These are phyloP conservation scores for Hoplostethus atlanticus DNA, from an alignment of 2,797 vertebrate species.

Conservation along the genomic window DNA sequence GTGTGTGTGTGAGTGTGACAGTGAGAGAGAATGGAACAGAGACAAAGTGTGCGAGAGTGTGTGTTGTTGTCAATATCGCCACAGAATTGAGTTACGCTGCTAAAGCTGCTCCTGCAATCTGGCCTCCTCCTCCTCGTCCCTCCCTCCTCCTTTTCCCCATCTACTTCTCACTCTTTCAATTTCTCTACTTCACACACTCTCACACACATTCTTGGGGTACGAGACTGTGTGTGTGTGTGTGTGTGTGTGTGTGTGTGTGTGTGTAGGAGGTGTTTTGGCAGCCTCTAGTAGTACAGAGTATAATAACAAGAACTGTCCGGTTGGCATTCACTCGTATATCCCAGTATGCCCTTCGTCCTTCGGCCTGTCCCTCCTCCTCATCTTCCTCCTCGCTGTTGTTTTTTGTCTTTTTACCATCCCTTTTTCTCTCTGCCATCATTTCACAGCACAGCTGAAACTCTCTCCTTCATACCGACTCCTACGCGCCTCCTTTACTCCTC, in stretches of 20 bases:
- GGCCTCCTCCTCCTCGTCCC: conserved; percentile 43
- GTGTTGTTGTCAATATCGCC: conserved; percentile 36
- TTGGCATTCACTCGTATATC: conserved; percentile 69
- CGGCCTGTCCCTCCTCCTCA: conserved; percentile 40
- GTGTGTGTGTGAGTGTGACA: conserved; percentile 12
- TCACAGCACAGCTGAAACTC: conserved; percentile 78
- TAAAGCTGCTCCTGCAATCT: conserved; percentile 63
- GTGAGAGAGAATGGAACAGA: conserved; percentile 2
- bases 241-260: conserved; percentile 40
- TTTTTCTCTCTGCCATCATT: conserved; percentile 58
- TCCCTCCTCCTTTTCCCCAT: conserved; percentile 18
- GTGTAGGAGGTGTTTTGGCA: conserved; percentile 74
- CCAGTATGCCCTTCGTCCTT: conserved; percentile 66
- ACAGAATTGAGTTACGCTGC: conserved; percentile 57
- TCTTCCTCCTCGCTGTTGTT: conserved; percentile 48
- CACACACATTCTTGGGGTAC: conserved; percentile 37
- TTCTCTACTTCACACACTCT: conserved; percentile 48
- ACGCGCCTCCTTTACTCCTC: conserved; percentile 52
- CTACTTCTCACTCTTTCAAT: conserved; percentile 47
- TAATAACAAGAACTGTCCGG: conserved; percentile 75
- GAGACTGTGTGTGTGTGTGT: conserved; percentile 6
- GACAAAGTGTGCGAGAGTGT: conserved; percentile 38
- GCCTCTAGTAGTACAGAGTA: conserved; percentile 55
- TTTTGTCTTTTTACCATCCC: conserved; percentile 26
- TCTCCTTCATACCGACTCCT: conserved; percentile 70